phyloP scores from a whole-genome alignment of 2,797 vertebrate genomes.

The Coccyzus lansbergi region DNA sequence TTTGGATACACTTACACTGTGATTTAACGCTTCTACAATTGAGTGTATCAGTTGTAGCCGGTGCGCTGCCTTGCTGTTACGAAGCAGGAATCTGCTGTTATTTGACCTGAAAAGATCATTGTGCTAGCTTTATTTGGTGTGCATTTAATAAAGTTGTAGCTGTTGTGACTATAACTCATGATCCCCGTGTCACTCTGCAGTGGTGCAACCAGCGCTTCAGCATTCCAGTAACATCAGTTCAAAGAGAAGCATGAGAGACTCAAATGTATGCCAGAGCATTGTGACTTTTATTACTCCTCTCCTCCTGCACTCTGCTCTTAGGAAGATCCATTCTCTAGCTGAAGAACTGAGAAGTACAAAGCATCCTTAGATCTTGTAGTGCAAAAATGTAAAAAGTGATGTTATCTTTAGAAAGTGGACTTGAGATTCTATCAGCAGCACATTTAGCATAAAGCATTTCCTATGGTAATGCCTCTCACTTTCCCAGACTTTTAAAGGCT shows the following conservation, averaged over 20 bases:
- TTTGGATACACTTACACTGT: neutral
- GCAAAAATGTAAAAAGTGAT: slow-evolving; percentile 68
- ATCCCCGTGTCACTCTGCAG: slow-evolving; percentile 27
- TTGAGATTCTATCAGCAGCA: slow-evolving; percentile 66
- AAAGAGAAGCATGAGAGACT: slow-evolving; percentile 50
- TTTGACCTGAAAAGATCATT: slow-evolving; percentile 62
- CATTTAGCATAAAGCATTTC: slow-evolving; percentile 64
- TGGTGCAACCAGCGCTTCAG: slow-evolving; percentile 49
- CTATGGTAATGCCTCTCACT: slow-evolving; percentile 64
- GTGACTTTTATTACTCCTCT: slow-evolving; percentile 64
- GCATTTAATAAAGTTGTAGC: slow-evolving; percentile 65
- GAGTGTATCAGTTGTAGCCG: neutral
- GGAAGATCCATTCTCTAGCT: slow-evolving; percentile 45
- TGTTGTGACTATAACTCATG: slow-evolving; percentile 59
- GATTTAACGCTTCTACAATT: neutral
- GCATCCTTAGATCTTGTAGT: slow-evolving; percentile 62
- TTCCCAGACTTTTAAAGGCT: slow-evolving; percentile 60
- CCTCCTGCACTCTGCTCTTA: slow-evolving; percentile 8
- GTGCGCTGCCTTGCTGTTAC: slow-evolving; percentile 10
- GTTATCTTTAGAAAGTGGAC: slow-evolving; percentile 71
- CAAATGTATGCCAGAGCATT: neutral
- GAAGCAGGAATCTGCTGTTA: slow-evolving; percentile 49
- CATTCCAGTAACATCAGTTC: slow-evolving; percentile 66
- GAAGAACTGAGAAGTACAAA: slow-evolving; percentile 60
- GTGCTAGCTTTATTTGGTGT: slow-evolving; percentile 43